A percentile compares a stretch with the other conserved stretches of the same genome.
Evolutionary conservation across 1,140 invertebrate species (phyloP).

Genomic region (Neodiprion virginianus): DNA sequence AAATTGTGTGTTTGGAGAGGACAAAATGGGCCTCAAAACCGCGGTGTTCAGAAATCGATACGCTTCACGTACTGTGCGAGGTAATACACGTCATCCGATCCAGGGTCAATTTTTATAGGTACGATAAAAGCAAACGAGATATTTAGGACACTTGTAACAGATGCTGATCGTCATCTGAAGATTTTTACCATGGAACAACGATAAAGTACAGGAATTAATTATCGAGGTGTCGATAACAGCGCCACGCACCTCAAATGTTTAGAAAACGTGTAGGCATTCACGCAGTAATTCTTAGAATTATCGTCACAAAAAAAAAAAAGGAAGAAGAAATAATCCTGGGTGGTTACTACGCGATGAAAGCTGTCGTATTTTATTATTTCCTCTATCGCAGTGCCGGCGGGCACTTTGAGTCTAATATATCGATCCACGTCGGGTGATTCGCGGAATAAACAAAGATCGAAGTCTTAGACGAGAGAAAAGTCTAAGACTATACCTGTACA

Average conservation of each 20-base stretch:
- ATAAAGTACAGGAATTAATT: not conserved
- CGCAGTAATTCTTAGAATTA: not conserved
- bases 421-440: not conserved
- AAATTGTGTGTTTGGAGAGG: not conserved
- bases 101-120: slow-evolving; percentile 1
- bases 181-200: slow-evolving; percentile 9
- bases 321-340: not conserved
- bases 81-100: not conserved
- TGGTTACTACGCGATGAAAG: not conserved
- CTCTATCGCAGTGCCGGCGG: not conserved
- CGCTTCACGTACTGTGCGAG: not conserved
- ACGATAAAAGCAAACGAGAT: not conserved
- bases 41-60: slow-evolving; percentile 1
- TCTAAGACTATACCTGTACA: not conserved
- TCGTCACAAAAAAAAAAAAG: not conserved
- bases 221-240: not conserved
- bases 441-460: slow-evolving; percentile 4
- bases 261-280: not conserved
- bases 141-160: not conserved
- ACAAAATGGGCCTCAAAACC: not conserved
- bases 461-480: not conserved
- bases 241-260: not conserved
- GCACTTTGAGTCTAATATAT: not conserved
- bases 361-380: not conserved
- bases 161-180: slow-evolving; percentile 9